Conservation (phyloP, 2,888 invertebrate species). For the Lasioglossum oenotherae region DNA sequence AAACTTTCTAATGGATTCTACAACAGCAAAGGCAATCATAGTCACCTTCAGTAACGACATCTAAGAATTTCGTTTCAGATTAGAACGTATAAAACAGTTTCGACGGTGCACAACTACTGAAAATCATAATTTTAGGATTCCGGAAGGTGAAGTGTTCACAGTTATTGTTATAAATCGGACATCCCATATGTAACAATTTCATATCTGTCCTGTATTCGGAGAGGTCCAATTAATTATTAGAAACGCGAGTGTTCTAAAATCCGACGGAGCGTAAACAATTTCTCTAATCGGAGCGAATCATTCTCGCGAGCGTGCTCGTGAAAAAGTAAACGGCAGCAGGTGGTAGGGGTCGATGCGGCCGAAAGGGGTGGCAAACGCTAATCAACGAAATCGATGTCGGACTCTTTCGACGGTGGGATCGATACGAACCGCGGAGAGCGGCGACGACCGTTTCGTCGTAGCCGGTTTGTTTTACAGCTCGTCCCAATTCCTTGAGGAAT, state of each 20-base stretch:
- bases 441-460: conserved; percentile 9
- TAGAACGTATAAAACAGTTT: too few relatives aligned
- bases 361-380: conserved; percentile 4
- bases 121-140: too few relatives aligned
- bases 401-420: conserved; percentile 6
- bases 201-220: too few relatives aligned
- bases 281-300: background rate
- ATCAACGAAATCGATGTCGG: conserved; percentile 19
- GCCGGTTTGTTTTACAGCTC: conserved; percentile 39
- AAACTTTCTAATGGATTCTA: too few relatives aligned
- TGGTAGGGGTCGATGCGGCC: background rate
- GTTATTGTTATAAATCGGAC: too few relatives aligned
- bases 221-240: background rate
- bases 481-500: conserved; percentile 56
- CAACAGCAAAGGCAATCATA: too few relatives aligned
- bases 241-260: background rate
- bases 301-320: background rate
- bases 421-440: conserved; percentile 3
- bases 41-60: too few relatives aligned
- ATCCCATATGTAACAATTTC: too few relatives aligned
- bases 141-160: too few relatives aligned
- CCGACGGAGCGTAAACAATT: background rate
- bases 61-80: too few relatives aligned
- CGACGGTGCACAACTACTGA: too few relatives aligned
- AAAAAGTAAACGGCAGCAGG: background rate